A percentile compares a stretch with the other conserved stretches of the same genome.
phyloP scores from a whole-genome alignment of 1,140 invertebrate species.

The Lutraria rhynchaena region DNA sequence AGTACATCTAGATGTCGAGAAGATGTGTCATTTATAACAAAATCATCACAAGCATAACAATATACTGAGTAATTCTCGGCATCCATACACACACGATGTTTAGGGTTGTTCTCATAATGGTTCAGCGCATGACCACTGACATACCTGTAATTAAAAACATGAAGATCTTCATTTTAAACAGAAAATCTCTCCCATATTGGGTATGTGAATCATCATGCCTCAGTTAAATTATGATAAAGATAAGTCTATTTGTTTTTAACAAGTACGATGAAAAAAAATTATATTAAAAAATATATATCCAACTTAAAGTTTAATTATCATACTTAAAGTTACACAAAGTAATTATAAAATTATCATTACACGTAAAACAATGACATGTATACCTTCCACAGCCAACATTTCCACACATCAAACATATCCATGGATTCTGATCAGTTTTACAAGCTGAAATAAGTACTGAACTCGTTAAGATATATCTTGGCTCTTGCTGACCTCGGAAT shows the following conservation, averaged over 20 bases:
- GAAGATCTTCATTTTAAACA: no score
- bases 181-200: no score
- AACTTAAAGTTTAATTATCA: no score
- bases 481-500: no score
- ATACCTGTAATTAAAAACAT: conserved; percentile 83
- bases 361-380: background rate
- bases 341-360: no score
- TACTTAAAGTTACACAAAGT: no score
- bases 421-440: conserved; percentile 66
- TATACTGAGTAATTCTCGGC: conserved; percentile 89
- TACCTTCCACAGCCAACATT: conserved; percentile 85
- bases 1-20: conserved; percentile 86
- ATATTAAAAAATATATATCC: no score
- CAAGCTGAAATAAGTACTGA: conserved; percentile 59
- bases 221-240: no score
- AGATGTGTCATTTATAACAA: conserved; percentile 89
- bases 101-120: conserved; percentile 85
- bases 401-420: conserved; percentile 65
- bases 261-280: no score
- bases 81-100: conserved; percentile 90
- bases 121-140: conserved; percentile 89
- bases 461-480: no score
- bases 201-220: no score
- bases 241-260: no score
- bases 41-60: conserved; percentile 92